Evolutionary conservation across 2,888 invertebrate genomes (phyloP).

Genomic region (Hydraecia micacea): DNA sequence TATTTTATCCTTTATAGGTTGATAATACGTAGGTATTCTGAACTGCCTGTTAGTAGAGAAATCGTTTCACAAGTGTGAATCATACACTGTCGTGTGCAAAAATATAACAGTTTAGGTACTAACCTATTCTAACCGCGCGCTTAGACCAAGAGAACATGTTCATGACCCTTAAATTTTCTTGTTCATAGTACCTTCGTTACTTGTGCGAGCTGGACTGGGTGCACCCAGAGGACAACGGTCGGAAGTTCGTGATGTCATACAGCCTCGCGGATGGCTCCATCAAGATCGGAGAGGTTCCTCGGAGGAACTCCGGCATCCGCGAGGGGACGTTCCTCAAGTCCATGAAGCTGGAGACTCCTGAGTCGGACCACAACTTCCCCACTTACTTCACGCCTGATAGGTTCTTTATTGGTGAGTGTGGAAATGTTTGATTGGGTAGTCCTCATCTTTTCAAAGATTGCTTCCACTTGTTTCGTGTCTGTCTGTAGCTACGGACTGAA

Average conservation of each 20-base stretch:
- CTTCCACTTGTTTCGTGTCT: background rate
- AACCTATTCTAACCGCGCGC: background rate
- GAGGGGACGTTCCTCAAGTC: conserved; percentile 94
- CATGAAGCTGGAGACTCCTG: conserved; percentile 92
- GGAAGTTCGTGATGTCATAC: conserved; percentile 94
- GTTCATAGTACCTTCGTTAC: conserved; percentile 92
- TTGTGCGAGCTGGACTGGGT: conserved; percentile 94
- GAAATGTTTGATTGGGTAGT: background rate
- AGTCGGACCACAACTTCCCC: conserved; percentile 92
- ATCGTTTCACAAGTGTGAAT: background rate
- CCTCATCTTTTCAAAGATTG: background rate
- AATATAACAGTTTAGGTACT: background rate
- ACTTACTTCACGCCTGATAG: conserved; percentile 94
- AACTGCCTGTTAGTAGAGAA: background rate
- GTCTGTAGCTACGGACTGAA: background rate
- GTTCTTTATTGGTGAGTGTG: conserved; percentile 93
- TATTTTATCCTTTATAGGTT: background rate
- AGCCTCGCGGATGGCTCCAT: conserved; percentile 94
- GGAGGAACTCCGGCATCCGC: conserved; percentile 93
- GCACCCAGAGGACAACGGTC: conserved; percentile 94
- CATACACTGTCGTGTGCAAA: background rate
- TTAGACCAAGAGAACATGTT: background rate
- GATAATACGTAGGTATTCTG: background rate
- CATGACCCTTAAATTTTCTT: background rate
- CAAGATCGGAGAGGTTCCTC: conserved; percentile 93